Conservation (phyloP, 2,797 vertebrate species). For the Sibirionetta formosa region DNA sequence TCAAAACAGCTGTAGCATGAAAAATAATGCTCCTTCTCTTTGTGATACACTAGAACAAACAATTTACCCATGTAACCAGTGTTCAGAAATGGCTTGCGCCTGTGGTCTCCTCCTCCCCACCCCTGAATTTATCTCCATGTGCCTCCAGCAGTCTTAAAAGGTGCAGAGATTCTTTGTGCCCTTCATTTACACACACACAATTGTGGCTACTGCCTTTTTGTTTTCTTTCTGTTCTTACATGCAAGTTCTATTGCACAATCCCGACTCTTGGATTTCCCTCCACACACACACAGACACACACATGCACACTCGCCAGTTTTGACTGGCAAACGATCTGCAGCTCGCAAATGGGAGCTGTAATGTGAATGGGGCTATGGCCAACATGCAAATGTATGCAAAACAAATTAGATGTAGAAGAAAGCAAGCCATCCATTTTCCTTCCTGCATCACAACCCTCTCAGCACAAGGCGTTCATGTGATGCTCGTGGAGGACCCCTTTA, state of each 20-base stretch:
- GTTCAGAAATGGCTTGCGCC: slow-evolving; percentile 65
- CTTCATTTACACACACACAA: slow-evolving; percentile 40
- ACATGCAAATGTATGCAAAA: slow-evolving; percentile 72
- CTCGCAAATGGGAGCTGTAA: not conserved
- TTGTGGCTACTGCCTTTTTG: not conserved
- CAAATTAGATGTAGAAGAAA: slow-evolving; percentile 18
- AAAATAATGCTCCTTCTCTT: slow-evolving; percentile 75
- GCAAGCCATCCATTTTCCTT: slow-evolving; percentile 19
- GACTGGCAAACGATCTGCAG: slow-evolving; percentile 45
- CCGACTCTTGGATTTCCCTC: not conserved
- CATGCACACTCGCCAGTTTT: not conserved
- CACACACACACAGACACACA: not conserved
- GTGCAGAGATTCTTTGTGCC: slow-evolving; percentile 71
- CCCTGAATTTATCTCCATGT: slow-evolving; percentile 51
- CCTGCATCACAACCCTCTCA: not conserved
- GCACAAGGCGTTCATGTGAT: not conserved
- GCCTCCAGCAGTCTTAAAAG: slow-evolving; percentile 58
- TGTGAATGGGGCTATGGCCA: slow-evolving; percentile 1
- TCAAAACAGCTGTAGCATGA: slow-evolving; percentile 84
- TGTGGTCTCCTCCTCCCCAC: slow-evolving; percentile 56
- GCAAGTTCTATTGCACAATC: slow-evolving; percentile 38
- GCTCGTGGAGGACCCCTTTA: not conserved
- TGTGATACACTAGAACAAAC: slow-evolving; percentile 70
- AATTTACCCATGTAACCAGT: slow-evolving; percentile 66
- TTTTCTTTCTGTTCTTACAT: not conserved